phyloP scores from a whole-genome alignment of 2,888 invertebrate species.

The Cephus pygmeus region DNA sequence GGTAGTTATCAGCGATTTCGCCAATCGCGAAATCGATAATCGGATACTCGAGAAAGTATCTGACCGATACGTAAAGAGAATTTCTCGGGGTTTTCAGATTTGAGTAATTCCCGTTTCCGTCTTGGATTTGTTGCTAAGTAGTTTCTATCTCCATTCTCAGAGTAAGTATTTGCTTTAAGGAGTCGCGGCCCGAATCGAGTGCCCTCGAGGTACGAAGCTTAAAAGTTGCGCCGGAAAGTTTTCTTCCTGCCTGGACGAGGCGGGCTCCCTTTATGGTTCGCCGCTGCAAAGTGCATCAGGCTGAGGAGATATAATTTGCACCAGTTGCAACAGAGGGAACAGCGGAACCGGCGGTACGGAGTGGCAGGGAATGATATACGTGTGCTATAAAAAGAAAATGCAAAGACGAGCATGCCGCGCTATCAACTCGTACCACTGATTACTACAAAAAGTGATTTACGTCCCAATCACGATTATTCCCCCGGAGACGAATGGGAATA shows the following conservation, averaged over 20 bases:
- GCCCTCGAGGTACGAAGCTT: background rate
- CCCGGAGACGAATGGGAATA: background rate
- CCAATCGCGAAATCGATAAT: background rate
- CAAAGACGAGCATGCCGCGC: background rate
- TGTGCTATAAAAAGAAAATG: background rate
- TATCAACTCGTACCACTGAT: background rate
- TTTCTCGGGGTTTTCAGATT: background rate
- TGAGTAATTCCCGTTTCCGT: background rate
- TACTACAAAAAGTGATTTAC: background rate
- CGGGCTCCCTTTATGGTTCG: background rate
- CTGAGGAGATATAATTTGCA: background rate
- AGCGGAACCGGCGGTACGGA: background rate
- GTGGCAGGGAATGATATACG: background rate
- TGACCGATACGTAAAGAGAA: background rate
- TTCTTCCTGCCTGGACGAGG: background rate
- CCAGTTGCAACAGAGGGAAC: background rate
- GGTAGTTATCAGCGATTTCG: background rate
- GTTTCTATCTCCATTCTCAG: conserved; percentile 10
- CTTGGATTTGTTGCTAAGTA: background rate
- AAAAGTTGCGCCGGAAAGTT: background rate
- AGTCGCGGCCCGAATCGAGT: background rate
- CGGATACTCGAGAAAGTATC: background rate
- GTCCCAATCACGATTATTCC: background rate
- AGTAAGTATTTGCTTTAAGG: conserved; percentile 23
- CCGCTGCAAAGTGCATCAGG: background rate